Evolutionary conservation across 2,888 invertebrate species (phyloP).

Genomic region (Drosophila kuntzei): DNA sequence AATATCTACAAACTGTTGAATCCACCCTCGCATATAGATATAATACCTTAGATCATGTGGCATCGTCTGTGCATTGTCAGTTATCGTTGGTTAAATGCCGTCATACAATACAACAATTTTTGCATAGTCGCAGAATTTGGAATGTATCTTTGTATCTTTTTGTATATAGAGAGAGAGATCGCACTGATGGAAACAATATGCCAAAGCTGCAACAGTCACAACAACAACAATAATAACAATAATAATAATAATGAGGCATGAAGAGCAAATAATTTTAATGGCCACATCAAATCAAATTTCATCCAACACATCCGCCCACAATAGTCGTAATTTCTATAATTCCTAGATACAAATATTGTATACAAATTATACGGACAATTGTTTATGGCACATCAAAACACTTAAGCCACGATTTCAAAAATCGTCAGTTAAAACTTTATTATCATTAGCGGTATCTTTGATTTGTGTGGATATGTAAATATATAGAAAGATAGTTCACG

Average conservation of each 20-base stretch:
- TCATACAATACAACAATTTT: slow-evolving; percentile 28
- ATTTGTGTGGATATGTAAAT: not conserved
- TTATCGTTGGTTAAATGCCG: slow-evolving; percentile 21
- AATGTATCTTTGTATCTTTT: slow-evolving; percentile 27
- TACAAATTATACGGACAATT: slow-evolving; percentile 23
- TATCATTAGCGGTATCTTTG: slow-evolving; percentile 35
- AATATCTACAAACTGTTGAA: not conserved
- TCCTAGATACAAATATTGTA: slow-evolving; percentile 40
- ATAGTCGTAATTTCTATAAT: slow-evolving; percentile 32
- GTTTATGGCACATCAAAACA: slow-evolving; percentile 50
- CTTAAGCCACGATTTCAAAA: slow-evolving; percentile 48
- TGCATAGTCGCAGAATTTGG: slow-evolving; percentile 44
- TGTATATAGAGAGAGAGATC: not conserved
- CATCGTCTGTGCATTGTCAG: slow-evolving; percentile 35
- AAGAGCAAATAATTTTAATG: slow-evolving; percentile 56
- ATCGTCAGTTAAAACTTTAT: slow-evolving; percentile 58
- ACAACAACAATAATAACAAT: slow-evolving; percentile 3
- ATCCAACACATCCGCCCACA: slow-evolving; percentile 59
- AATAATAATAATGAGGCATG: slow-evolving; percentile 37
- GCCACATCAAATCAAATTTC: slow-evolving; percentile 67
- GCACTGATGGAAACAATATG: slow-evolving; percentile 59
- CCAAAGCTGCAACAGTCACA: slow-evolving; percentile 41
- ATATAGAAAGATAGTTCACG: not conserved
- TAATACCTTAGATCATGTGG: slow-evolving; percentile 17
- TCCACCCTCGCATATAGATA: slow-evolving; percentile 6